phyloP scores from a whole-genome alignment of 2,113 vertebrate species.

The Progne subis region DNA sequence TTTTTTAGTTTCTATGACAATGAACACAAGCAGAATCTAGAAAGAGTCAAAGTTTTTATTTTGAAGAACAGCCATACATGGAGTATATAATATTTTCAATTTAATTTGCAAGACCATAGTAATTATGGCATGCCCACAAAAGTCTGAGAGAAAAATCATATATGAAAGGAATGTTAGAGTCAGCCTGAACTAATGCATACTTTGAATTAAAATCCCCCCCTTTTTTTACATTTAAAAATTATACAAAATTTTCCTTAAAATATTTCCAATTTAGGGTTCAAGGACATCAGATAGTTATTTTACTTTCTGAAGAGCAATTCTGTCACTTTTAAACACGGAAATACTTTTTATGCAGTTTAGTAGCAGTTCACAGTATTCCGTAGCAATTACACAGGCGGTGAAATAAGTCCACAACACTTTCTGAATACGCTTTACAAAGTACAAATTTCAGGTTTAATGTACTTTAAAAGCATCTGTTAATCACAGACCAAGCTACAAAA shows the following conservation, averaged over 20 bases:
- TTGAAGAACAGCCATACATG: background rate
- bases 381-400: background rate
- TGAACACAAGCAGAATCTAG: background rate
- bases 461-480: slow-evolving; percentile 22
- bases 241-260: background rate
- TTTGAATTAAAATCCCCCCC: background rate
- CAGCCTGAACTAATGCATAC: background rate
- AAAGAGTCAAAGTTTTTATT: background rate
- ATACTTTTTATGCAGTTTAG: background rate
- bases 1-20: background rate
- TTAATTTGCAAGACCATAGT: background rate
- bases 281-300: background rate
- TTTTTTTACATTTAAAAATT: background rate
- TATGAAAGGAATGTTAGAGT: background rate
- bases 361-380: background rate
- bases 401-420: background rate
- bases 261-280: background rate
- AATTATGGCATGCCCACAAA: background rate
- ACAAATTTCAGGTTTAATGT: background rate
- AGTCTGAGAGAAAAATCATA: background rate
- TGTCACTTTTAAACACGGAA: background rate
- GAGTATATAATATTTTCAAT: background rate
- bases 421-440: background rate
- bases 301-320: background rate
- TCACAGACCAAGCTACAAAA: background rate